Evolutionary conservation across 1,140 invertebrate genomes (phyloP).

Genomic region (Brachionus asplanchnoidis): DNA sequence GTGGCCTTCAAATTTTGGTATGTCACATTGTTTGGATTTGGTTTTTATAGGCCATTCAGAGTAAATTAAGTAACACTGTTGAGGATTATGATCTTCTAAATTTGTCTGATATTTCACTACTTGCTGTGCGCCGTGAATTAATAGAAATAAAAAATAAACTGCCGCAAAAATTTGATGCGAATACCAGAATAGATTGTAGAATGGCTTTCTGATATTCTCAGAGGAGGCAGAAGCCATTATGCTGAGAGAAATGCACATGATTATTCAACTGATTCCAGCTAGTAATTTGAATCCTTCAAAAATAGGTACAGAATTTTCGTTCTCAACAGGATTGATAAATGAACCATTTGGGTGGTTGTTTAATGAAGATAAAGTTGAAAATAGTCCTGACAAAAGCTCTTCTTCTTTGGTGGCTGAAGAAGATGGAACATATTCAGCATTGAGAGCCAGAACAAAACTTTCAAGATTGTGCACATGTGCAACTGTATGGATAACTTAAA

Average conservation of each 20-base stretch:
- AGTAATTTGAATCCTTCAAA: conserved; percentile 46
- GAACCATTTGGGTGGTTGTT: not conserved
- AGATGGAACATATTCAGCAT: not conserved
- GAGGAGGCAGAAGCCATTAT: conserved; percentile 54
- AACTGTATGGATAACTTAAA: conserved; percentile 24
- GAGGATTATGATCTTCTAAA: conserved; percentile 26
- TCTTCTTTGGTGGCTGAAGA: not conserved
- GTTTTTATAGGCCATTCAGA: conserved; percentile 3
- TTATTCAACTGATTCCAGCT: conserved; percentile 51
- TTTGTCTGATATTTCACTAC: conserved; percentile 26
- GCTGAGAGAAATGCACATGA: conserved; percentile 52
- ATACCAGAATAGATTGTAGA: conserved; percentile 57
- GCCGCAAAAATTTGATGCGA: conserved; percentile 49
- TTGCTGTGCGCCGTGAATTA: not conserved
- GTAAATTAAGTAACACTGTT: conserved; percentile 7
- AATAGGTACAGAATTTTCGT: not conserved
- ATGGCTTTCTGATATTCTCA: conserved; percentile 52
- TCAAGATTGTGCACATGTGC: conserved; percentile 26
- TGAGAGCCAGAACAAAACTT: not conserved
- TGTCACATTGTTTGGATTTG: not conserved
- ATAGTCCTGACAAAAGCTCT: conserved; percentile 9
- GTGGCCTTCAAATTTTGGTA: not conserved
- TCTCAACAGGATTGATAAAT: conserved; percentile 6
- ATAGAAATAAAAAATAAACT: not conserved
- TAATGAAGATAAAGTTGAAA: conserved; percentile 1